phyloP scores from a whole-genome alignment of 1,140 invertebrate species.

The Zaprionus inermis region DNA sequence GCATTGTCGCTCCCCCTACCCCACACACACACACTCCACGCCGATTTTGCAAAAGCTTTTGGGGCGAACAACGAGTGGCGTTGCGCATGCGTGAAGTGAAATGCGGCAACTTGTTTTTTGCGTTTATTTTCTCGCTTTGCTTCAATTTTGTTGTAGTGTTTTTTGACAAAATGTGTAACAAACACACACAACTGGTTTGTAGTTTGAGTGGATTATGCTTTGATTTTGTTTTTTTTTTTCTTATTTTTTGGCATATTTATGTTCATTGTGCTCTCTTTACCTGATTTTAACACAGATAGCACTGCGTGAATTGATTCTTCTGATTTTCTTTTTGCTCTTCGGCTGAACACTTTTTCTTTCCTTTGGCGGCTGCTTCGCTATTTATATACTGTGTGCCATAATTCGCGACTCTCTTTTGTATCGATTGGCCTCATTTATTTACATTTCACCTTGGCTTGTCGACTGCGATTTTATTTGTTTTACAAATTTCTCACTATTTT shows the following conservation, averaged over 20 bases:
- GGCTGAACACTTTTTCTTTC: slow-evolving; percentile 66
- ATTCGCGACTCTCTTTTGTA: slow-evolving; percentile 56
- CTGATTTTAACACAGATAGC: slow-evolving; percentile 30
- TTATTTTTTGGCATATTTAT: neutral
- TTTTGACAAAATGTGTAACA: slow-evolving; percentile 72
- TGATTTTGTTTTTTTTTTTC: neutral
- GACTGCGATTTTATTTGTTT: slow-evolving; percentile 35
- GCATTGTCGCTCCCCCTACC: neutral
- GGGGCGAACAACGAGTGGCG: neutral
- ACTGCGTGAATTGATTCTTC: slow-evolving; percentile 7
- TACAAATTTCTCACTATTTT: slow-evolving; percentile 50
- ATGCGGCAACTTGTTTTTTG: slow-evolving; percentile 69
- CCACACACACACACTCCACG: neutral
- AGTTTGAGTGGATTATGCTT: slow-evolving; percentile 23
- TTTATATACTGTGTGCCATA: slow-evolving; percentile 69
- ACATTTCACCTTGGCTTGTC: slow-evolving; percentile 56
- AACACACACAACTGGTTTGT: slow-evolving; percentile 57
- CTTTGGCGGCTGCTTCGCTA: slow-evolving; percentile 36
- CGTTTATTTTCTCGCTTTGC: neutral
- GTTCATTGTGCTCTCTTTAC: slow-evolving; percentile 33
- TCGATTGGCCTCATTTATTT: slow-evolving; percentile 67
- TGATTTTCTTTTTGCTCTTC: slow-evolving; percentile 1
- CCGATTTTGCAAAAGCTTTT: slow-evolving; percentile 47
- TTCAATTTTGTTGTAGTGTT: slow-evolving; percentile 16
- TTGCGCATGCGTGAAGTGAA: slow-evolving; percentile 75